A percentile compares a stretch with the other conserved stretches of the same genome.
Conservation (phyloP, 2,113 vertebrate species). For the Onychorhynchus coronatus region DNA sequence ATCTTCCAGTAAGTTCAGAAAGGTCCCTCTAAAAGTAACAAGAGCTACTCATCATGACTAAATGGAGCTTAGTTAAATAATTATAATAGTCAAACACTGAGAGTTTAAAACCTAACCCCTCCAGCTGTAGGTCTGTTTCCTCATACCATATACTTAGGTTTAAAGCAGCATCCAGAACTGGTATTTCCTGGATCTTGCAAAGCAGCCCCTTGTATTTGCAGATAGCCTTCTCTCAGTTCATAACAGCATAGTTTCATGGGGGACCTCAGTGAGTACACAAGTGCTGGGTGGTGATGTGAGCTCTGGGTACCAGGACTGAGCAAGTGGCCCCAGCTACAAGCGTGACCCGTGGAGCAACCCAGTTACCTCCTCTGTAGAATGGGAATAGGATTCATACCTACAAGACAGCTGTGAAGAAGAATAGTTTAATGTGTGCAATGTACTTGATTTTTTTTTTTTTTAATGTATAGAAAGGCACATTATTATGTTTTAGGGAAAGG, state of each 20-base stretch:
- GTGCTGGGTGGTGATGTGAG: not conserved
- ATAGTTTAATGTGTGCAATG: not conserved
- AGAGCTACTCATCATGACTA: not conserved
- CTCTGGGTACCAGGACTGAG: accelerated
- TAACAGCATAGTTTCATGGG: not conserved
- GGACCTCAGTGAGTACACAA: not conserved
- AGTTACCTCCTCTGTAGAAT: not conserved
- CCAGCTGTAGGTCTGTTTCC: not conserved
- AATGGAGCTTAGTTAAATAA: not conserved
- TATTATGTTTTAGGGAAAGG: not conserved
- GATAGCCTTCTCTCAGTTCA: not conserved
- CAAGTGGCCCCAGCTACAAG: not conserved
- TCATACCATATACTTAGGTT: not conserved
- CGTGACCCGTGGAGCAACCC: not conserved
- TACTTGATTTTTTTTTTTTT: not conserved
- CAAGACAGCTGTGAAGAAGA: not conserved
- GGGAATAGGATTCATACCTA: not conserved
- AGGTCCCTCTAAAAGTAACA: not conserved
- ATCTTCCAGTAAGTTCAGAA: conserved; percentile 24
- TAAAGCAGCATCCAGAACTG: not conserved
- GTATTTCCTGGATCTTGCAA: not conserved
- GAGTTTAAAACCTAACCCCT: not conserved
- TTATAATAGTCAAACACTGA: not conserved
- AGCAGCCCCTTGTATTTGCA: not conserved
- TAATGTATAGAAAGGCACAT: not conserved